Evolutionary conservation across 2,888 invertebrate species (phyloP).

Genomic region (Volucella bombylans): DNA sequence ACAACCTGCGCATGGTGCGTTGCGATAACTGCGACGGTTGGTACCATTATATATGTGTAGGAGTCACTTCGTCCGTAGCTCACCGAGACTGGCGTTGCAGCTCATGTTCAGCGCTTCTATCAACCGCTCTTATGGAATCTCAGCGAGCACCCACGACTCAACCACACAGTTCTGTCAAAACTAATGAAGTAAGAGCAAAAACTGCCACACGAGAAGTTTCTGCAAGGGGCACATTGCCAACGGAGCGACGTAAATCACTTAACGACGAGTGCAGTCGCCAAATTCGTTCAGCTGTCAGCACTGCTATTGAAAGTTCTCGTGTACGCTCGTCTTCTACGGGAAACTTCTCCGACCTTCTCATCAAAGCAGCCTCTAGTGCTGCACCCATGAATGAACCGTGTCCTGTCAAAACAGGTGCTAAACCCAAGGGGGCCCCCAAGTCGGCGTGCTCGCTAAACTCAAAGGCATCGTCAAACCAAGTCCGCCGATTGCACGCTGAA

Average conservation of each 20-base stretch:
- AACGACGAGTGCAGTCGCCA: neutral
- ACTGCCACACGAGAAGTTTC: conserved; percentile 7
- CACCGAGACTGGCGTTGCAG: conserved; percentile 19
- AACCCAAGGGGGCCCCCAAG: neutral
- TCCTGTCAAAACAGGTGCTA: neutral
- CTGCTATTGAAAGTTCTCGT: neutral
- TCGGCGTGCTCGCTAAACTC: conserved; percentile 3
- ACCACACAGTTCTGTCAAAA: neutral
- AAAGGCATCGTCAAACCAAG: conserved; percentile 5
- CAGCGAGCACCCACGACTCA: conserved; percentile 4
- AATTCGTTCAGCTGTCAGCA: conserved; percentile 5
- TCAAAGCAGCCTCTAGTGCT: no score
- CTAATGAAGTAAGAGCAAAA: neutral
- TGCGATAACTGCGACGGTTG: neutral
- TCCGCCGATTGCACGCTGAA: neutral
- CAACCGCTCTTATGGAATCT: conserved; percentile 1
- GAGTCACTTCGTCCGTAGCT: neutral
- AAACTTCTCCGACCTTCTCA: conserved; percentile 13
- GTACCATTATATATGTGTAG: no score
- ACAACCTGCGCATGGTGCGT: neutral
- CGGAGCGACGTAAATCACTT: conserved; percentile 23
- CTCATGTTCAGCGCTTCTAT: conserved; percentile 9
- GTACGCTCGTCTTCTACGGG: conserved; percentile 19
- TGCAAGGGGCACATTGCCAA: neutral
- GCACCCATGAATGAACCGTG: neutral